Conservation (phyloP, 1,140 invertebrate species). For the Eumeta japonica region DNA sequence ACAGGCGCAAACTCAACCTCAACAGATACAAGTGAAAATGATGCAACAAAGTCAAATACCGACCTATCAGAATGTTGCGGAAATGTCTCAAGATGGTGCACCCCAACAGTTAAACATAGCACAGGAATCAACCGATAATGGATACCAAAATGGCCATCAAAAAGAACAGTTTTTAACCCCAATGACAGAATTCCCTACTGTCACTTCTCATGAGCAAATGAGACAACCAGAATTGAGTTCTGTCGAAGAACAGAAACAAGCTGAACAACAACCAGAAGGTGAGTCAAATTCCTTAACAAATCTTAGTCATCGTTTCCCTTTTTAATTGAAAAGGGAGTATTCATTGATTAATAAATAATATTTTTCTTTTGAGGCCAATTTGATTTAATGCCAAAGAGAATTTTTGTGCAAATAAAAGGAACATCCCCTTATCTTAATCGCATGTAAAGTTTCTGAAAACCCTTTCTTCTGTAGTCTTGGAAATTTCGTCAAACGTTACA, state of each 20-base stretch:
- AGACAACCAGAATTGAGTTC: slow-evolving; percentile 36
- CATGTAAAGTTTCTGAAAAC: too few species aligned
- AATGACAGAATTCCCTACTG: slow-evolving; percentile 36
- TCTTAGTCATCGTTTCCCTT: too few species aligned
- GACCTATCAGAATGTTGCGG: slow-evolving; percentile 9
- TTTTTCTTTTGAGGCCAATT: too few species aligned
- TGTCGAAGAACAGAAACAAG: slow-evolving; percentile 31
- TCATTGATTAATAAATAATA: too few species aligned
- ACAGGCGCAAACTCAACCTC: slow-evolving; percentile 21
- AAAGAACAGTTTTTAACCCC: slow-evolving; percentile 47
- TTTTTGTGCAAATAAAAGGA: too few species aligned
- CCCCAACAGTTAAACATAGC: slow-evolving; percentile 33
- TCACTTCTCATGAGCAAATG: slow-evolving; percentile 26
- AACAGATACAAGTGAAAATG: too few species aligned
- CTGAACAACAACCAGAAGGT: slow-evolving; percentile 33
- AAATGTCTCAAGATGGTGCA: slow-evolving; percentile 9
- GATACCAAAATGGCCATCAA: slow-evolving; percentile 20
- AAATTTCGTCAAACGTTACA: too few species aligned
- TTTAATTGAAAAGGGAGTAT: too few species aligned
- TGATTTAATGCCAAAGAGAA: too few species aligned
- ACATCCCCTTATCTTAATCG: too few species aligned
- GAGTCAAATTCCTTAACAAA: too few species aligned
- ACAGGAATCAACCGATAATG: slow-evolving; percentile 22
- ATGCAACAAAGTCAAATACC: not conserved
- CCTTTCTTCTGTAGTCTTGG: too few species aligned